phyloP scores from a whole-genome alignment of 2,113 vertebrate species.

The Macheiramphus alcinus region DNA sequence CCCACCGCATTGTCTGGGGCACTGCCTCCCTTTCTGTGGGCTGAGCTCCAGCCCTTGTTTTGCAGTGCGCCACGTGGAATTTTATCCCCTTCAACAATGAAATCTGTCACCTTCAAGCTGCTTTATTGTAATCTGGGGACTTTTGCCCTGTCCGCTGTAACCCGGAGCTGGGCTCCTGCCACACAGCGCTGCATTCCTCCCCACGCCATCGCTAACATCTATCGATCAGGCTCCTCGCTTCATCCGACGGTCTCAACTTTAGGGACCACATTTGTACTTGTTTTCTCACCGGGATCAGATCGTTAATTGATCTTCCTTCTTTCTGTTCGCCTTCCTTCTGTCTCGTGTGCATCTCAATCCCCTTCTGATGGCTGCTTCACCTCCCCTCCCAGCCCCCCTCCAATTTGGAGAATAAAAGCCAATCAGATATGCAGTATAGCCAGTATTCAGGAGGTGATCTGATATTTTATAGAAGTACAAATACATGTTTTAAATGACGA shows the following conservation, averaged over 20 bases:
- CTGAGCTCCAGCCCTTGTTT: constrained; percentile 54
- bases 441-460: not conserved
- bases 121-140: constrained; percentile 42
- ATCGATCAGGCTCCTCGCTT: not conserved
- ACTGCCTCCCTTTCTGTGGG: not conserved
- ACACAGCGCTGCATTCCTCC: not conserved
- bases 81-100: constrained; percentile 63
- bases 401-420: not conserved
- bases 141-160: not conserved
- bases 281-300: not conserved
- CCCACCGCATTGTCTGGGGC: not conserved
- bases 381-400: not conserved
- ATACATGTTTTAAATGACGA: not conserved
- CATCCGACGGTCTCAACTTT: not conserved
- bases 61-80: not conserved
- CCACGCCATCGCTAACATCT: rapidly evolving
- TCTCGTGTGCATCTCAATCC: not conserved
- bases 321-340: not conserved
- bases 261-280: not conserved
- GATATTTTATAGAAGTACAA: not conserved
- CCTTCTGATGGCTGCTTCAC: not conserved
- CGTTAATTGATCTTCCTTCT: not conserved
- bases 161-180: not conserved
- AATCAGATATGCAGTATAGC: not conserved
- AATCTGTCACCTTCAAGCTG: constrained; percentile 66